Base-by-base conservation (phyloP, 2,113 vertebrate genomes). In the Anoplopoma fimbria region DNA sequence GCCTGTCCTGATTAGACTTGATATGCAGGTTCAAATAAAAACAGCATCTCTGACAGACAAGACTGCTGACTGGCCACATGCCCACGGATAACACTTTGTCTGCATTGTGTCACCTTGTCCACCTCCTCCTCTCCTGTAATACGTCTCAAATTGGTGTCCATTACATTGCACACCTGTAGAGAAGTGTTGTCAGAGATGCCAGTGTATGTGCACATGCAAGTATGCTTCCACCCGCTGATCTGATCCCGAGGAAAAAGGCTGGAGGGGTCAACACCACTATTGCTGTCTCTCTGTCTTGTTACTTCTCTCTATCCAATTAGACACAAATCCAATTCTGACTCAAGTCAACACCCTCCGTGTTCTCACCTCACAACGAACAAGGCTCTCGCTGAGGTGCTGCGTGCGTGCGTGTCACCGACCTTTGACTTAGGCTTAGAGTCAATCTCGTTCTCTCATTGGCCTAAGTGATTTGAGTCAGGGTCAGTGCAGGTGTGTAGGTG, bases 221-320 rank as follows among this genome's bases (percentile, higher is more conserved):
- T 79, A 17, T 36, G 60, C 58, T 45, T 63, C 47, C 33, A 47
- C 60, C 69, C 25, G 1, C 60, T 27, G 38, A 69, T 77, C 21
- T 76, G 77, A 69, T 64, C 69, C 57, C 23, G 12, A 53, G 34
- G 15, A 74, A 69, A 78, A 68, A 3, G 76, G 69, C 55, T 65
- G 15, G 10, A 72, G 62, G 29, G 86, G 78, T 90, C 83, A 83
- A 83, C 75, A 25, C 29, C 17, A n/a, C 27, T 27, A 51, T 14
- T 65, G 36, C 63, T 1, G 6, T 73, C 80, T 67, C 23, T 79
- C 58, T 38, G 61, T 75, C 72, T 69, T 40, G 45, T 58, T 67
- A 63, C 33, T 72, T 36, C 65, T 73, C 25, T 67, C 55, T 19
- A 40, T 85, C 69, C 86, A 87, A 84, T 88, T 84, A 84, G 40